Conservation (phyloP, 2,888 invertebrate genomes). For the Graphium colonna region DNA sequence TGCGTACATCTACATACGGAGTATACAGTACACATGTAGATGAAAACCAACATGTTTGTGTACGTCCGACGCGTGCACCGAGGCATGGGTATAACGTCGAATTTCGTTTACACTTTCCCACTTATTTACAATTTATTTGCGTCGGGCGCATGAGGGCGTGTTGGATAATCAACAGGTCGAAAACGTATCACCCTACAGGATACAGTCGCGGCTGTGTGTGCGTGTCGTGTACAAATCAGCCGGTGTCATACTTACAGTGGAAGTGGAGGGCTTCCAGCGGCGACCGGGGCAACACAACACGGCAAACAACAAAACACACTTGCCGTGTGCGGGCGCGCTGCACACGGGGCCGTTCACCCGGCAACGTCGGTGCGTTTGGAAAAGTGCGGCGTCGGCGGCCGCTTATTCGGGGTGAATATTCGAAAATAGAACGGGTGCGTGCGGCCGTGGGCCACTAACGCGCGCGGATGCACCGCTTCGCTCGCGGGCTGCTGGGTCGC, state of each 20-base stretch:
- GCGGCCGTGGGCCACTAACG: too few relatives aligned
- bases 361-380: slow-evolving; percentile 72
- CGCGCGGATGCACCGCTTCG: slow-evolving; percentile 50
- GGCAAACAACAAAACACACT: slow-evolving; percentile 74
- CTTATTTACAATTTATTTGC: slow-evolving; percentile 26
- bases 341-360: slow-evolving; percentile 78
- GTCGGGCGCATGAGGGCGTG: slow-evolving; percentile 17
- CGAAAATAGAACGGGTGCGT: slow-evolving; percentile 75
- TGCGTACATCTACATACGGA: slow-evolving; percentile 37
- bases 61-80: slow-evolving; percentile 38
- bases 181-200: slow-evolving; percentile 13
- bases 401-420: slow-evolving; percentile 78
- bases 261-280: slow-evolving; percentile 58
- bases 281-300: slow-evolving; percentile 63
- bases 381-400: slow-evolving; percentile 73
- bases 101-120: slow-evolving; percentile 36
- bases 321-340: slow-evolving; percentile 68
- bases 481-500: slow-evolving; percentile 44
- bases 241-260: slow-evolving; percentile 79
- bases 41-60: slow-evolving; percentile 32
- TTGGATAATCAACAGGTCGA: slow-evolving; percentile 46
- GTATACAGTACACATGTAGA: slow-evolving; percentile 24
- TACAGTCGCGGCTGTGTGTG: not conserved
- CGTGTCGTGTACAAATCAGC: slow-evolving; percentile 46
- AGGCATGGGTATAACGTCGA: slow-evolving; percentile 36